Conservation (phyloP, 2,888 invertebrate species). For the Antheraea assamensis region DNA sequence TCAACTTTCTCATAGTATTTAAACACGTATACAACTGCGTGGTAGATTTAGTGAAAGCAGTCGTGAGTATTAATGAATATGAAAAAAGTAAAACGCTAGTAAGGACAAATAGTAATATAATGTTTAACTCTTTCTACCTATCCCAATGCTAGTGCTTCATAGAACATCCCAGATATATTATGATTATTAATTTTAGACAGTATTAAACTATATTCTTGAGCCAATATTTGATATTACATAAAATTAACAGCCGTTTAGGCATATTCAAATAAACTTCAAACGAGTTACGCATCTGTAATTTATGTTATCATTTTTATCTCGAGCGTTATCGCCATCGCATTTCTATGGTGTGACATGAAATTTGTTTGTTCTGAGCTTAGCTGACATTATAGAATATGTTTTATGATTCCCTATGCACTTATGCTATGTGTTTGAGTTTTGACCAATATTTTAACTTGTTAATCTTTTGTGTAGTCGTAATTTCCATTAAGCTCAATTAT, state of each 20-base stretch:
- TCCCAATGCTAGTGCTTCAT: too few relatives aligned
- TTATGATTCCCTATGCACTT: neutral
- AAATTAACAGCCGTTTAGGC: neutral
- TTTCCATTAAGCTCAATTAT: neutral
- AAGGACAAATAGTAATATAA: too few relatives aligned
- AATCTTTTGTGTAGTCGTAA: neutral
- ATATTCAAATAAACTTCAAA: neutral
- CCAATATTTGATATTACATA: neutral
- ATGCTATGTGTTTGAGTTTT: neutral
- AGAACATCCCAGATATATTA: too few relatives aligned
- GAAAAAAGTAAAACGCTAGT: too few relatives aligned
- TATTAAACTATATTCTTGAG: neutral
- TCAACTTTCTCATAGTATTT: too few relatives aligned
- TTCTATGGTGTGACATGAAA: slow-evolving; percentile 18
- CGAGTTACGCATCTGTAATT: slow-evolving; percentile 14
- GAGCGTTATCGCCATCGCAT: slow-evolving; percentile 17
- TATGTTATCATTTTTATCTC: slow-evolving; percentile 13
- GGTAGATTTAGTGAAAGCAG: too few relatives aligned
- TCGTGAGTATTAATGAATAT: too few relatives aligned
- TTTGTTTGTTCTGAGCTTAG: slow-evolving; percentile 26
- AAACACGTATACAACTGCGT: too few relatives aligned
- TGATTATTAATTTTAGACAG: neutral
- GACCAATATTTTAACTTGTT: neutral
- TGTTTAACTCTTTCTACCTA: too few relatives aligned
- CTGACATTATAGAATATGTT: slow-evolving; percentile 8